A percentile compares a stretch with the other conserved stretches of the same genome.
Evolutionary conservation across 2,797 vertebrate species (phyloP).

Genomic region (Chaetophractus vellerosus): DNA sequence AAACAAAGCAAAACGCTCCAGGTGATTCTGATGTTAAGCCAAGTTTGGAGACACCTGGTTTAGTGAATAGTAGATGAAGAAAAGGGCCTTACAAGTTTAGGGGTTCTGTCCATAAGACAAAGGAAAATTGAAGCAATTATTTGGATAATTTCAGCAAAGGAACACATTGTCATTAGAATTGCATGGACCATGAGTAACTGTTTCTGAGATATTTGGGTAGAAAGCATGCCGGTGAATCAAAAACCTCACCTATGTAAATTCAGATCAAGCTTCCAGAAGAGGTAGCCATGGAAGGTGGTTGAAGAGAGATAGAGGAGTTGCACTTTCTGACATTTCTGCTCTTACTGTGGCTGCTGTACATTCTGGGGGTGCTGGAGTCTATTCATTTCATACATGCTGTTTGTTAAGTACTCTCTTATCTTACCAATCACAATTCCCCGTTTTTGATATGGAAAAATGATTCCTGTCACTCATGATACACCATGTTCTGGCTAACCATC

Average conservation of each 20-base stretch:
- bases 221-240: not conserved
- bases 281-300: not conserved
- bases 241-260: not conserved
- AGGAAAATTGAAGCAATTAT: not conserved
- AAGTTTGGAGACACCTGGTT: not conserved
- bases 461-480: not conserved
- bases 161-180: slow-evolving; percentile 30
- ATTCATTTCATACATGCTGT: not conserved
- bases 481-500: not conserved
- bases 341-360: not conserved
- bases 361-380: not conserved
- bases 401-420: not conserved
- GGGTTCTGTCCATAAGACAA: not conserved
- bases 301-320: not conserved
- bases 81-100: not conserved
- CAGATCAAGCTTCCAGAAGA: not conserved
- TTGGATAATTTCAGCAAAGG: not conserved
- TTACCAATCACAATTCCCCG: not conserved
- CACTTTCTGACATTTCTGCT: not conserved
- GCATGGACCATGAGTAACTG: not conserved
- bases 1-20: not conserved
- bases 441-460: slow-evolving; percentile 16
- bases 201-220: not conserved
- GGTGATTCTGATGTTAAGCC: not conserved
- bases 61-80: not conserved